A percentile compares a stretch with the other conserved stretches of the same genome.
These are phyloP conservation scores for Sporophila hypoxantha DNA, from an alignment of 2,113 vertebrate genomes.

Conservation along the genomic window DNA sequence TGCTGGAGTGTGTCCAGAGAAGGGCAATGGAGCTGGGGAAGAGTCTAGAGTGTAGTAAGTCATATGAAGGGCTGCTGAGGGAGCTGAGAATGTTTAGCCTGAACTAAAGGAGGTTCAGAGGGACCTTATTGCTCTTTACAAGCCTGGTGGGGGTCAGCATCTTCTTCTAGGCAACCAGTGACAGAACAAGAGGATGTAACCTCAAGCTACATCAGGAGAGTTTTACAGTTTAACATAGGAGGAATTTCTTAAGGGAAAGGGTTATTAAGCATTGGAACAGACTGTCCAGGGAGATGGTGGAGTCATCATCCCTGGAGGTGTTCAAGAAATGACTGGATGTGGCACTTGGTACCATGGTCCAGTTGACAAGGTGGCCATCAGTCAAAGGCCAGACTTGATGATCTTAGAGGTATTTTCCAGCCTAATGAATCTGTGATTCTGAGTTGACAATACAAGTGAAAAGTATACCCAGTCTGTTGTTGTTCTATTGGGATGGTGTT, in stretches of 20 bases:
- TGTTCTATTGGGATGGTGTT: background rate
- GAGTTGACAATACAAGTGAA: background rate
- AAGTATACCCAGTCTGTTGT: background rate
- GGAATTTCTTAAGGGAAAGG: background rate
- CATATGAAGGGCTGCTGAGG: background rate
- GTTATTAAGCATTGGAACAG: background rate
- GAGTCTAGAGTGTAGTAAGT: background rate
- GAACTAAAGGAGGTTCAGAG: background rate
- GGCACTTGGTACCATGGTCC: background rate
- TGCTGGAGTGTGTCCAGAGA: background rate
- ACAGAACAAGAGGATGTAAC: background rate
- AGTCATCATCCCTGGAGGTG: background rate
- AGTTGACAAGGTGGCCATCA: background rate
- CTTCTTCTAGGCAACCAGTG: background rate
- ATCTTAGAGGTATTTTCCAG: background rate
- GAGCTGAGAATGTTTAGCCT: background rate
- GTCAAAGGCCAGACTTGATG: background rate
- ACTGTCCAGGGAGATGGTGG: background rate
- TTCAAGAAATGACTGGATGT: background rate
- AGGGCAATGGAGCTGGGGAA: fast-evolving
- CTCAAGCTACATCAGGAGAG: background rate
- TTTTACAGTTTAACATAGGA: background rate
- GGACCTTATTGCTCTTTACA: background rate
- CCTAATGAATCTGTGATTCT: background rate
- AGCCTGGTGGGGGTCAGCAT: background rate